Conservation (phyloP, 1,140 invertebrate species). For the Aphis gossypii region DNA sequence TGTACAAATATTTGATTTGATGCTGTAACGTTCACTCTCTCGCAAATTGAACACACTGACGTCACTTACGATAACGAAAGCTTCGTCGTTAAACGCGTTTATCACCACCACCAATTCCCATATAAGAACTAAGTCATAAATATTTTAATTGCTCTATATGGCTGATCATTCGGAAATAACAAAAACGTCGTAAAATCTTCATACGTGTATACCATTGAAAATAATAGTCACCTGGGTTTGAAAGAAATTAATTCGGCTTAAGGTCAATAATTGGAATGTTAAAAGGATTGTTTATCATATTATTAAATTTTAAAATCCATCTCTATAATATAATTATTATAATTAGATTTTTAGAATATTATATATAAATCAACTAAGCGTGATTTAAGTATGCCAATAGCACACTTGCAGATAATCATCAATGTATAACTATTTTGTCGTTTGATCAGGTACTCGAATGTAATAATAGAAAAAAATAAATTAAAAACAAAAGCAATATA, state of each 20-base stretch:
- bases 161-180: constrained; percentile 31
- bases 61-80: constrained; percentile 39
- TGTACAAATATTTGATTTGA: constrained; percentile 23
- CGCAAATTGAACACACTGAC: constrained; percentile 28
- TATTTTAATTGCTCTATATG: constrained; percentile 35
- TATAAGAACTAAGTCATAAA: constrained; percentile 14
- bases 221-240: constrained; percentile 32
- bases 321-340: background rate
- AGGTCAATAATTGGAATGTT: background rate
- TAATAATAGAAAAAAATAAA: background rate
- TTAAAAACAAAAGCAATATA: background rate
- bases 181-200: constrained; percentile 34
- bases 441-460: background rate
- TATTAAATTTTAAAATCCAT: background rate
- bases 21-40: background rate
- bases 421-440: background rate
- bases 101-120: background rate
- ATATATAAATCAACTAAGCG: background rate
- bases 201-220: background rate
- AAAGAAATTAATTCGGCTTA: background rate
- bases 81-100: constrained; percentile 52
- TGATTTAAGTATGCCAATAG: background rate
- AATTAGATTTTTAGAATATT: background rate
- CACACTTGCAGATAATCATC: background rate
- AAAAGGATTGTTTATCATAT: background rate